Base-by-base conservation (phyloP, 2,888 invertebrate species). In the Drosophila prolongata region DNA sequence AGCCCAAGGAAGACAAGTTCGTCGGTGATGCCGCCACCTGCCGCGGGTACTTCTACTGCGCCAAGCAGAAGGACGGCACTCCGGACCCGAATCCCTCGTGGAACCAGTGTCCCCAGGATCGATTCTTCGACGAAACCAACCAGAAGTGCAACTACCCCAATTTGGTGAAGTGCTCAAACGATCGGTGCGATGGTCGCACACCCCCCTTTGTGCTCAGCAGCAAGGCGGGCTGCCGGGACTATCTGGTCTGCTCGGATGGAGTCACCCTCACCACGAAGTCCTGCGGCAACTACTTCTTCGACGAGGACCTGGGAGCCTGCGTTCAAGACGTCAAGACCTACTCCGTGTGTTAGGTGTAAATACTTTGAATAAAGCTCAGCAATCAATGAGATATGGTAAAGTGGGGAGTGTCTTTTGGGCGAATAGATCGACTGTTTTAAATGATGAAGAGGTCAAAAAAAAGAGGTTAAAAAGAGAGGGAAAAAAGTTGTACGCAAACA, bases 101-200 rank as follows among this genome's bases (percentile, higher is more conserved):
- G 89, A 57, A 59, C 38, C 76, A 84, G 24, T 91, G 90, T 58
- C 66, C 62, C 5, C 14, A 35, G 9, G 76, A 87, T 47, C 57
- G 35, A 10, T 91, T 91, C 71, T 91, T 91, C 19, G 83, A 85
- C 34, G 37, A 52, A 8, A 55, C 8, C 10, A 37, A 43, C 0
- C 73, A 86, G 61, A 46, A 42, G 0, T 91, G 90, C 47, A 35
- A 55, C 0, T 16, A 71, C 10, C 88, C 91, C 3, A 67, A 74
- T 16, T 6, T 46, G 30, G 84, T 86, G 0, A 11, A 1, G 10
- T 91, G 90, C 64, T 1, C 24, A 0, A 62, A 75, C 27, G 90
- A 91, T 78, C 91, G 91, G 37, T 91, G 90, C 14, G 88, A 89
- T n/a, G 91, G 91, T 3, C 90, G 91, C 10, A 66, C 76, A 1